These are phyloP conservation scores for Meandrina meandrites DNA, from an alignment of 92 coral and sea anemone species.

Conservation along the genomic window DNA sequence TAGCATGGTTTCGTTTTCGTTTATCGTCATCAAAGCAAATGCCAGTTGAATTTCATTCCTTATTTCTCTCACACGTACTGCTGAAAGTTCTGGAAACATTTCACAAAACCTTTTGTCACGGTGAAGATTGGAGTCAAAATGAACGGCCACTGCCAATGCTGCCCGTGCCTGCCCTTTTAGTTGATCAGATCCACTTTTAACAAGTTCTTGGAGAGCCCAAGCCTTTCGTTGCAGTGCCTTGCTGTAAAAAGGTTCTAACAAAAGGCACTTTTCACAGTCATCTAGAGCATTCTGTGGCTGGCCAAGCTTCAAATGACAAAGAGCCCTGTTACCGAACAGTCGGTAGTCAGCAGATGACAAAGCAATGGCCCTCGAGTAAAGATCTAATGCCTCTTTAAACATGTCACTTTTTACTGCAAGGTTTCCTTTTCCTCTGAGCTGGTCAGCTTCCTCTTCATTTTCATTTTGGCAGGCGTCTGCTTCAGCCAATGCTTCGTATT, in stretches of 20 bases:
- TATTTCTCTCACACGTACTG: background rate
- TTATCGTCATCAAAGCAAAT: conserved; percentile 21
- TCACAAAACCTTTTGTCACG: background rate
- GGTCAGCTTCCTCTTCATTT: conserved; percentile 39
- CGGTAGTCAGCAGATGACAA: conserved; percentile 36
- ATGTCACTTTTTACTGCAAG: conserved; percentile 50
- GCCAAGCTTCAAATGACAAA: conserved; percentile 60
- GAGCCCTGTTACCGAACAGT: conserved; percentile 68
- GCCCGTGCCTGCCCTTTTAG: conserved; percentile 51
- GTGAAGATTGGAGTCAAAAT: conserved; percentile 50
- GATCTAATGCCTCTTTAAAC: conserved; percentile 48
- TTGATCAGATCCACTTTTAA: conserved; percentile 25
- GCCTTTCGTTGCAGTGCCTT: conserved; percentile 81
- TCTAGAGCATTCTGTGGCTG: conserved; percentile 65
- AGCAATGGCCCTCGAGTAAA: conserved; percentile 57
- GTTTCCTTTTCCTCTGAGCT: conserved; percentile 67
- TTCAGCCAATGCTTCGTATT: background rate
- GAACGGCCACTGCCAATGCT: conserved; percentile 73
- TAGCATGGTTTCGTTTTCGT: conserved; percentile 52
- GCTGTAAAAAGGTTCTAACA: conserved; percentile 35
- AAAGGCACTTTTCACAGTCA: conserved; percentile 72
- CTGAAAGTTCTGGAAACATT: conserved; percentile 50
- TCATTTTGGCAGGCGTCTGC: background rate
- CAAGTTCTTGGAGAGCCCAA: conserved; percentile 73
- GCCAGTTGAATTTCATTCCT: conserved; percentile 48